phyloP scores from a whole-genome alignment of 2,113 vertebrate species.

The Hassar affinis region DNA sequence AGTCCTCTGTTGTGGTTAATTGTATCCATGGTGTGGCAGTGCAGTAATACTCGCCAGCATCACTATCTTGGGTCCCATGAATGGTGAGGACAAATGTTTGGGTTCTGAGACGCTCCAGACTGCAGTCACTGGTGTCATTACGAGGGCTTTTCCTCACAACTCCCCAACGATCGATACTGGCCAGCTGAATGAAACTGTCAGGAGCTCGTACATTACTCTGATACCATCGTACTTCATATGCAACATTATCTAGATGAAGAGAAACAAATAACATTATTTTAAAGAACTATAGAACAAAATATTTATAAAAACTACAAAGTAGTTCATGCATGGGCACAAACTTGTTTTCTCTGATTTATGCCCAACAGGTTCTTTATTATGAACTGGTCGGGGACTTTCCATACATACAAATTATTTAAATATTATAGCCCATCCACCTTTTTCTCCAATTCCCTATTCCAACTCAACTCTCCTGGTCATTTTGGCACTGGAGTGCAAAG shows the following conservation, averaged over 20 bases:
- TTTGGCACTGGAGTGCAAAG: too few relatives aligned
- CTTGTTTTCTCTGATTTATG: background rate
- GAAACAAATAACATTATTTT: background rate
- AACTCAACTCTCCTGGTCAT: too few relatives aligned
- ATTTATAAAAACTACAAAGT: background rate
- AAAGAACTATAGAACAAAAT: background rate
- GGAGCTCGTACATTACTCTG: slow-evolving; percentile 73
- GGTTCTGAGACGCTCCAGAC: slow-evolving; percentile 77
- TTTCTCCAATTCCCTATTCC: too few relatives aligned
- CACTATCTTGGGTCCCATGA: slow-evolving; percentile 82
- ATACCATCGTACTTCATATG: slow-evolving; percentile 89
- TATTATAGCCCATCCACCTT: too few relatives aligned
- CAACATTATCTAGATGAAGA: slow-evolving; percentile 76
- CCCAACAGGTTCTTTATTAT: background rate
- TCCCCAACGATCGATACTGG: slow-evolving; percentile 80
- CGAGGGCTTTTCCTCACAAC: slow-evolving; percentile 74
- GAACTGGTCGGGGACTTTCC: too few relatives aligned
- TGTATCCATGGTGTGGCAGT: slow-evolving; percentile 83
- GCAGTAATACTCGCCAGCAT: slow-evolving; percentile 89
- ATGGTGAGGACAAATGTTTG: slow-evolving; percentile 79
- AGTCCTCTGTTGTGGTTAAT: slow-evolving; percentile 72
- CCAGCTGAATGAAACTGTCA: slow-evolving; percentile 68
- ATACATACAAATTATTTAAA: too few relatives aligned
- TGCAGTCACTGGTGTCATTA: slow-evolving; percentile 83
- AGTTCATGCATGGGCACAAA: background rate